These are phyloP conservation scores for Petrolisthes manimaculis DNA, from an alignment of 2,888 invertebrate genomes.

Conservation along the genomic window DNA sequence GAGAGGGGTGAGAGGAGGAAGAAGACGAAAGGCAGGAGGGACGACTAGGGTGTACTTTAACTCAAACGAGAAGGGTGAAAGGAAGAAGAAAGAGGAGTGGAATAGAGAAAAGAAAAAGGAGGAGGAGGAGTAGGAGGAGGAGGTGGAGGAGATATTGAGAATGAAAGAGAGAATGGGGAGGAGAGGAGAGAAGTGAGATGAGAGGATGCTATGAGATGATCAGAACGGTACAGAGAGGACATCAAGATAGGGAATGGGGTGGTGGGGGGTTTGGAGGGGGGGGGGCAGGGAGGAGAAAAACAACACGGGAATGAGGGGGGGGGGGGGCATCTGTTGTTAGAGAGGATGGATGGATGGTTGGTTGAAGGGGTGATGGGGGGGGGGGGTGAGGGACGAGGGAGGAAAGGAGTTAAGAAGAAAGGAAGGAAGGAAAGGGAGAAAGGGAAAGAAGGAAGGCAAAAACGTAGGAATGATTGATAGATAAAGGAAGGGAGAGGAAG, in stretches of 20 bases:
- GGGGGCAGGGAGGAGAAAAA: too few species aligned
- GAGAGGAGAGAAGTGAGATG: neutral
- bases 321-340: neutral
- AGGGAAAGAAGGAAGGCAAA: too few species aligned
- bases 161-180: neutral
- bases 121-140: too few species aligned
- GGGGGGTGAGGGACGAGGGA: neutral
- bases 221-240: too few species aligned
- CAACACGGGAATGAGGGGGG: too few species aligned
- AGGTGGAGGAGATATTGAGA: neutral
- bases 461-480: too few species aligned
- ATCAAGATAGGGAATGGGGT: too few species aligned
- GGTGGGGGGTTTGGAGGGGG: too few species aligned
- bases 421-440: too few species aligned
- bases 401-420: too few species aligned
- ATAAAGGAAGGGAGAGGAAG: neutral
- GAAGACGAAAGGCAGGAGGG: neutral
- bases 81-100: neutral
- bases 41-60: neutral
- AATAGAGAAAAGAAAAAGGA: too few species aligned
- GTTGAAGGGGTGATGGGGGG: neutral
- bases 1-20: conserved; percentile 33
- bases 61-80: neutral
- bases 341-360: neutral
- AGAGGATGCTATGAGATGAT: neutral